Base-by-base conservation (phyloP, 2,797 vertebrate genomes). In the Anas georgica region DNA sequence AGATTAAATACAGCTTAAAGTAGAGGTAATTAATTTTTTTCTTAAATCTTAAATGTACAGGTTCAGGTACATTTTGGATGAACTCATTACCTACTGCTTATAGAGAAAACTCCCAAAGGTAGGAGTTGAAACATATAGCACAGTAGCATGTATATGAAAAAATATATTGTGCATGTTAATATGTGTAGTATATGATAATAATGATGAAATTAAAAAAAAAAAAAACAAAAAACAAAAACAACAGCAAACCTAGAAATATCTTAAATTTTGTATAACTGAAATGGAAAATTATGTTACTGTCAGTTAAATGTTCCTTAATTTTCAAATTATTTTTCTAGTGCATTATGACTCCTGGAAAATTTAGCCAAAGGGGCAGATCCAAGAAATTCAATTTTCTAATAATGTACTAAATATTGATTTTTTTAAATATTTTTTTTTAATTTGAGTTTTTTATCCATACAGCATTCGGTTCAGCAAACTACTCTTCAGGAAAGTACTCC, bases 321-420 rank as follows among this genome's bases (percentile, higher is more conserved):
- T 93, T 94, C 55, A 95, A 88, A 82, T 87, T 93, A 59, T 52
- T 93, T 78, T 94, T 83, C 85, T 67, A 89, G 83, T 67, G 52
- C 6, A 6, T 82, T 95, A 48, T 37, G 12, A 26, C 90, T 59
- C 60, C 76, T 90, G 66, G 50, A 59, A 90, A 86, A 78, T 21
- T 5, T 59, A 69, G 35, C 23, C 63, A 76, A 68, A 75, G 45
- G 81, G 37, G 82, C 29, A 83, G 62, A 81, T 76, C 73, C 85
- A 94, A 90, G 62, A 74, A 62, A 23, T 88, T 90, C 77, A 67
- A 8, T 6, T 93, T 94, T 90, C 74, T 67, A 84, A 55, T 59
- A 94, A 77, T 54, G 56, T n/a, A 84, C 84, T 45, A 90, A 91
- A 88, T 66, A 52, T 43, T 58, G 37, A 39, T 13, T 39, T 39